A percentile compares a stretch with the other conserved stretches of the same genome.
Conservation (phyloP, 2,888 invertebrate species). For the Boloria euphrosyne region DNA sequence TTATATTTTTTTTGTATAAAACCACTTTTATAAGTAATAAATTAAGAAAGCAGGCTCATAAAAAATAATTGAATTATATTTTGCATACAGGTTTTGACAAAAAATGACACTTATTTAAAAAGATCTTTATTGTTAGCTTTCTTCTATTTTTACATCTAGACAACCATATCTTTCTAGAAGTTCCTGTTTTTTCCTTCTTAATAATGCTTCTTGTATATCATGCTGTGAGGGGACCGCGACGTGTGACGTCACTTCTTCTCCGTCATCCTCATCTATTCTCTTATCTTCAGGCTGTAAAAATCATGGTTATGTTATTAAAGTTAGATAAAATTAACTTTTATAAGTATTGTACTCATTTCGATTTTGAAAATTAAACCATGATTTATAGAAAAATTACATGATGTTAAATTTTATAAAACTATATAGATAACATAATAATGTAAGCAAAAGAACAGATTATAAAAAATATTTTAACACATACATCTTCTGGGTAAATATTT, state of each 20-base stretch:
- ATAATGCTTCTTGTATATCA: conserved; percentile 95
- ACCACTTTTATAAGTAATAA: not conserved
- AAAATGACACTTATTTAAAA: not conserved
- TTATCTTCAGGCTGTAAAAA: conserved; percentile 69
- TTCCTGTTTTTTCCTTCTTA: conserved; percentile 95
- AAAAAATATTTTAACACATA: conserved; percentile 55
- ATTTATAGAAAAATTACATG: not conserved
- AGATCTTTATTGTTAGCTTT: conserved; percentile 53
- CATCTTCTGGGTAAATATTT: conserved; percentile 85
- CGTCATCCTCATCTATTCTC: conserved; percentile 61
- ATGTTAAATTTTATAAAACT: not conserved
- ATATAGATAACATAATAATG: no score
- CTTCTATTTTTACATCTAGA: conserved; percentile 71
- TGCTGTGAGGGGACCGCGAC: conserved; percentile 97
- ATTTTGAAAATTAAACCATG: no score
- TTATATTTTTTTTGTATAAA: no score
- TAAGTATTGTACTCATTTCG: no score
- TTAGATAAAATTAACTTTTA: not conserved
- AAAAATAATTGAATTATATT: not conserved
- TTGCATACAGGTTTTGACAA: not conserved
- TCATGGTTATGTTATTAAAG: not conserved
- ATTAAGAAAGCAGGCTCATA: no score
- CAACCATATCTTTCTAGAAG: conserved; percentile 91
- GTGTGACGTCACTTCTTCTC: conserved; percentile 76
- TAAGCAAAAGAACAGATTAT: no score